Base-by-base conservation (phyloP, 2,113 vertebrate species). In the Myxocyprinus asiaticus region DNA sequence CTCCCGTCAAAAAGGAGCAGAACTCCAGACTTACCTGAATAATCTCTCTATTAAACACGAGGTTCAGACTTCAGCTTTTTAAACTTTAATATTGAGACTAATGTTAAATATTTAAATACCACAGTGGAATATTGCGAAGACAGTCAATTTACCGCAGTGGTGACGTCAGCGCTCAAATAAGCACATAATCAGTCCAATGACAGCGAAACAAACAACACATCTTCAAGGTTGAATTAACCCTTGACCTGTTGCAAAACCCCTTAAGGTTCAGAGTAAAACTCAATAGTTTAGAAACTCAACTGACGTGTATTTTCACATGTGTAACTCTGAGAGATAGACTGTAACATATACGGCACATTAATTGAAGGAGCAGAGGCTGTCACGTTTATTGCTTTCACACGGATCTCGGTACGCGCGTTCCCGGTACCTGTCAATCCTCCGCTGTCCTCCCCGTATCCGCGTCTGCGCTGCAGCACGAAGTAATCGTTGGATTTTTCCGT, bases 401-500 rank as follows among this genome's bases (percentile, higher is more conserved):
- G 48, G 62, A 76, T 17, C 10, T 67, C 42, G 9, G 53, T 33
- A 33, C 22, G 22, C 33, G 62, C 78, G 78, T 44, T 81, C 50
- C 77, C 85, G 78, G 73, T 88, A 98, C 96, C 96, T 93, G 97
- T 94, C 91, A 98, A 85, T 9, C 97, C 95, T 76, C 95, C 95
- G 81, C 95, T 95, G 86, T 95, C 96, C 88, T 97, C 95, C 45
- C 94, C 94, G 83, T 94, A 96, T 56, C 97, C 97, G n/a, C 96
- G 93, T 86, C 96, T 93, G 89, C 96, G 85, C 78, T 98, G 97
- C 91, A 98, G 90, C 17, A 98, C 94, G 90, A 98, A 98, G 86
- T 96, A 98, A 75, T 94, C 93, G 84, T 98, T 96, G 89, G 94
- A 94, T 82, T 93, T 94, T 90, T 98, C 96, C 84, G 94, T 96